These are phyloP conservation scores for Pseudococcus jackbeardsleyi DNA, from an alignment of 2,888 invertebrate species.

Conservation along the genomic window DNA sequence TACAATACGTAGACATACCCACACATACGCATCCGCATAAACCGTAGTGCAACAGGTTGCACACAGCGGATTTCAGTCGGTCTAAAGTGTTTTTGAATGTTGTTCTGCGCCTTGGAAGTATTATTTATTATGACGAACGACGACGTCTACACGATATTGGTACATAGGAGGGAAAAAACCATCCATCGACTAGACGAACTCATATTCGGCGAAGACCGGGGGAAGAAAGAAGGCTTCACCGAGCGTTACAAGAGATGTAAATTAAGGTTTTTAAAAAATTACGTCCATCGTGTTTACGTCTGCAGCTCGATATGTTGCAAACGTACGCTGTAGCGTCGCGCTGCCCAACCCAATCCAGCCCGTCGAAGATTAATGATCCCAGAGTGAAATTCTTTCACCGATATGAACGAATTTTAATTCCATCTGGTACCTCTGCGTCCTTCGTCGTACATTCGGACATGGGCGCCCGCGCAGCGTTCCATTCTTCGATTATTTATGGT, in stretches of 20 bases:
- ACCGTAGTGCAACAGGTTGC: too few species aligned
- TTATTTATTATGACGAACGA: conserved; percentile 22
- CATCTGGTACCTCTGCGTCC: background rate
- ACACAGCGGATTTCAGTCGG: background rate
- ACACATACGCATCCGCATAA: too few species aligned
- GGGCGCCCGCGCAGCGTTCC: background rate
- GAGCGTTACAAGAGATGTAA: conserved; percentile 11
- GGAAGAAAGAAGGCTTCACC: background rate
- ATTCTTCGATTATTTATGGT: conserved; percentile 39
- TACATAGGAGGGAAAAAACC: background rate
- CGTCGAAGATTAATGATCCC: background rate
- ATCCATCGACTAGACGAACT: background rate
- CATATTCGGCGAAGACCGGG: too few species aligned
- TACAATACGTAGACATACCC: too few species aligned
- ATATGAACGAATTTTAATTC: conserved; percentile 40
- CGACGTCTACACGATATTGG: conserved; percentile 14
- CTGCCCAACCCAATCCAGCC: background rate
- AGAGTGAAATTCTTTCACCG: conserved; percentile 34
- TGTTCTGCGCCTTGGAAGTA: background rate
- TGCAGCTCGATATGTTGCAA: conserved; percentile 6
- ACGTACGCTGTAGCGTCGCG: background rate
- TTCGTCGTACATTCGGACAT: background rate
- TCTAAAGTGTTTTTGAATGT: conserved; percentile 9
- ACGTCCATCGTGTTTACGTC: background rate
- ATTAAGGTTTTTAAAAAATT: conserved; percentile 40